Conservation (phyloP, 2,113 vertebrate species). For the Thymallus thymallus region DNA sequence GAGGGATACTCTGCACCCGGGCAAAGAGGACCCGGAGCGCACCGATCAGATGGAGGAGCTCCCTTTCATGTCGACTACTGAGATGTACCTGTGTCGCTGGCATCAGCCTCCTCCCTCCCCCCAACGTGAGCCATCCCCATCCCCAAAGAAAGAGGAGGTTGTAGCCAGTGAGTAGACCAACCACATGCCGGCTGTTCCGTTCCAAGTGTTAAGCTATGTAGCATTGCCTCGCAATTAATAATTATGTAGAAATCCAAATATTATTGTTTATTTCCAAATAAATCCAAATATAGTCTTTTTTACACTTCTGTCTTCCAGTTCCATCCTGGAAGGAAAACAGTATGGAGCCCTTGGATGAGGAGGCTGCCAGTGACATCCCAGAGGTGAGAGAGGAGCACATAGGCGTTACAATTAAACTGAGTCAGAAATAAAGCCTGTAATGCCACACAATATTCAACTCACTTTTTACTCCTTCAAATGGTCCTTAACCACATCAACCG, state of each 20-base stretch:
- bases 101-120: slow-evolving; percentile 89
- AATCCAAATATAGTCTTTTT: too few species aligned
- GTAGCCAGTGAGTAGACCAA: slow-evolving; percentile 92
- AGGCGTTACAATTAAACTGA: too few species aligned
- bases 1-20: slow-evolving; percentile 71
- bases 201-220: slow-evolving; percentile 46
- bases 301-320: slow-evolving; percentile 66
- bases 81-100: slow-evolving; percentile 99
- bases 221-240: slow-evolving; percentile 38
- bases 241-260: slow-evolving; percentile 17
- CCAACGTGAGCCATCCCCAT: slow-evolving; percentile 83
- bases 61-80: slow-evolving; percentile 94
- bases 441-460: too few species aligned
- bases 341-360: slow-evolving; percentile 87
- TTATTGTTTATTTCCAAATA: too few species aligned
- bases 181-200: slow-evolving; percentile 57
- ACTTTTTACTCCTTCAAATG: too few species aligned
- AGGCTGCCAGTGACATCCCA: slow-evolving; percentile 77
- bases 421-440: too few species aligned
- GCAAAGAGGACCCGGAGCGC: slow-evolving; percentile 84
- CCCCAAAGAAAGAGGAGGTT: slow-evolving; percentile 97
- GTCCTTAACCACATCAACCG: neutral
- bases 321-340: slow-evolving; percentile 94
- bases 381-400: slow-evolving; percentile 76
- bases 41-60: slow-evolving; percentile 84